A percentile compares a stretch with the other conserved stretches of the same genome.
These are phyloP conservation scores for Odontocolon sp. DNA, from an alignment of 2,888 invertebrate species.

Conservation along the genomic window DNA sequence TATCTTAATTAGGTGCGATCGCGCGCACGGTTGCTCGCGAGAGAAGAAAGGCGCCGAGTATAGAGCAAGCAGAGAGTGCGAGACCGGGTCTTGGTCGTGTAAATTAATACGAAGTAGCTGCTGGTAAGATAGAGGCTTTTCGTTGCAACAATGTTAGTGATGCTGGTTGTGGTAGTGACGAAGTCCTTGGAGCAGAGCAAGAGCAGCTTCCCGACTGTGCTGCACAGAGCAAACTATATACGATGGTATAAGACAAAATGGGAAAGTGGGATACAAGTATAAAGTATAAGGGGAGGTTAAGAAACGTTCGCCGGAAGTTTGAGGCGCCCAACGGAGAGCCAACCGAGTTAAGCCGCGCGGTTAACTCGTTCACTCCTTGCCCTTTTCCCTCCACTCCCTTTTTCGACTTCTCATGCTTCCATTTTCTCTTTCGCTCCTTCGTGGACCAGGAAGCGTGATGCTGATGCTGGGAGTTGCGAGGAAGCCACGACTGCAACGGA, in stretches of 20 bases:
- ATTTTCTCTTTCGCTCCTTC: no score
- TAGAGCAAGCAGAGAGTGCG: background rate
- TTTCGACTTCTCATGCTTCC: conserved; percentile 2
- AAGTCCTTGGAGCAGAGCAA: conserved; percentile 7
- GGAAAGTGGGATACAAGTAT: conserved; percentile 11
- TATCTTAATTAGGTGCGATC: conserved; percentile 62
- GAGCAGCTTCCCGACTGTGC: conserved; percentile 14
- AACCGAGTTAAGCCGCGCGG: conserved; percentile 47
- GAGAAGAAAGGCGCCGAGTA: conserved; percentile 47
- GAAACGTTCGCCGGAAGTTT: conserved; percentile 40
- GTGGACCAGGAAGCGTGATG: no score
- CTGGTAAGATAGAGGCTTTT: background rate
- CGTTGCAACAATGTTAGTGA: conserved; percentile 6
- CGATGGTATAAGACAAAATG: conserved; percentile 1
- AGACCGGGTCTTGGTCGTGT: conserved; percentile 34
- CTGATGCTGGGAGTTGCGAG: no score
- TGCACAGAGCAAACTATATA: background rate
- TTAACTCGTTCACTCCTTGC: conserved; percentile 55
- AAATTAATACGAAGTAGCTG: conserved; percentile 57
- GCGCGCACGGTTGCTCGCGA: conserved; percentile 57
- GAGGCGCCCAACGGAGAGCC: conserved; percentile 8
- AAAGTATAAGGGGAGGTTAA: background rate
- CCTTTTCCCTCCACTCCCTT: background rate
- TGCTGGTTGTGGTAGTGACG: conserved; percentile 4
- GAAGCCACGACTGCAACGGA: no score